These are phyloP conservation scores for Pseudolaguvia tuberculata DNA, from an alignment of 2,113 vertebrate genomes.

Conservation along the genomic window DNA sequence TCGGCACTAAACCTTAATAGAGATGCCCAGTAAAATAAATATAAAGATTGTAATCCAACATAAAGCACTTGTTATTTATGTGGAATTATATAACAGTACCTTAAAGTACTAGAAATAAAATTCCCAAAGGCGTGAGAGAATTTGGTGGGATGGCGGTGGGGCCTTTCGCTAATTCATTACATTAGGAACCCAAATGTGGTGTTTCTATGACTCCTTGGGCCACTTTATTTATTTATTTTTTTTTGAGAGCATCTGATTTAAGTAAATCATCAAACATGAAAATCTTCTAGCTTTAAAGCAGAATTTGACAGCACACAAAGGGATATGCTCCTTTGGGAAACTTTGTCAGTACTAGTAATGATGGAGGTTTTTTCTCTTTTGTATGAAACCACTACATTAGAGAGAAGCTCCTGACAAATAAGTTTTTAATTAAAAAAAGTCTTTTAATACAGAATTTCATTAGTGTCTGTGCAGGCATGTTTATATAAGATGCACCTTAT, in stretches of 20 bases:
- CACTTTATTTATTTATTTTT: neutral
- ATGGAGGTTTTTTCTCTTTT: constrained; percentile 22
- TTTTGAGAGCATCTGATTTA: constrained; percentile 22
- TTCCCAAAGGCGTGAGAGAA: neutral
- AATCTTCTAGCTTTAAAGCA: constrained; percentile 5
- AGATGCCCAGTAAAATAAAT: no score
- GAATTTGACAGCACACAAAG: neutral
- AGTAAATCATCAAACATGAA: constrained; percentile 3
- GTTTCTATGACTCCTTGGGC: constrained; percentile 20
- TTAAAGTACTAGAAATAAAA: no score
- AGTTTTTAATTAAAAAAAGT: constrained; percentile 35
- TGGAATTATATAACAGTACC: constrained; percentile 45
- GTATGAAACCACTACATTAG: constrained; percentile 35
- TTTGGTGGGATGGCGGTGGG: neutral
- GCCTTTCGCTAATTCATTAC: neutral
- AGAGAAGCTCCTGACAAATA: constrained; percentile 31
- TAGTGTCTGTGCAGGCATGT: constrained; percentile 56
- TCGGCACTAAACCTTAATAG: constrained; percentile 7
- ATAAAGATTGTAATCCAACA: constrained; percentile 44
- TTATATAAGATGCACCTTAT: constrained; percentile 73
- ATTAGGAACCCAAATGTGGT: neutral
- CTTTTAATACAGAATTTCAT: constrained; percentile 32
- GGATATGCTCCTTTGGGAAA: neutral
- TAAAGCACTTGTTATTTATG: constrained; percentile 55
- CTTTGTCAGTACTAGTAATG: constrained; percentile 19